Percentiles rank a stretch among this genome's conserved stretches.
Evolutionary conservation across 2,797 vertebrate genomes (phyloP).

Genomic region (Sebastes jordani): DNA sequence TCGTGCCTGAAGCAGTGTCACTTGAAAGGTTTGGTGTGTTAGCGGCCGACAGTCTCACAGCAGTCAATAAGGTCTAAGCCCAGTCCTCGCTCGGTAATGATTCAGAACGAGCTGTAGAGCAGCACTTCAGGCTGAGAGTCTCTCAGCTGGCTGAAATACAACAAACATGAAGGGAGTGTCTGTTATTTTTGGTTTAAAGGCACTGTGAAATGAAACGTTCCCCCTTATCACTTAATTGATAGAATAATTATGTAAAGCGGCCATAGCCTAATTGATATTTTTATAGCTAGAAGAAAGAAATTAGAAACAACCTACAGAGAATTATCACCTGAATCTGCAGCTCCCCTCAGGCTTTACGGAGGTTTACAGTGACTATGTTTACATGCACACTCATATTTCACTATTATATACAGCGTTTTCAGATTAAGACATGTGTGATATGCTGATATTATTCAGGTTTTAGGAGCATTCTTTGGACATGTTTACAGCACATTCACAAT

Average conservation of each 20-base stretch:
- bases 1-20: conserved; percentile 12
- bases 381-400: too few relatives aligned
- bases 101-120: conserved; percentile 6
- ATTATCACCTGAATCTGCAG: background rate
- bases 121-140: conserved; percentile 14
- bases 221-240: background rate
- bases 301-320: background rate
- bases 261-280: background rate
- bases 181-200: background rate
- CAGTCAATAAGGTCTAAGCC: conserved; percentile 21
- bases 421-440: too few relatives aligned
- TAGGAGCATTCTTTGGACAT: too few relatives aligned
- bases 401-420: too few relatives aligned
- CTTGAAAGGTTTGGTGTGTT: conserved; percentile 35
- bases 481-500: too few relatives aligned
- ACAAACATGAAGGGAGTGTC: background rate
- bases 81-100: conserved; percentile 2
- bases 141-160: conserved; percentile 4
- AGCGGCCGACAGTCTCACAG: conserved; percentile 19
- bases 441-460: too few relatives aligned
- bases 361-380: too few relatives aligned
- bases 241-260: background rate
- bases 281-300: background rate
- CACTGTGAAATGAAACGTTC: background rate
- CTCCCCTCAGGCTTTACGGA: too few relatives aligned